Conservation (phyloP, 1,140 invertebrate species). For the Diorhabda sublineata region DNA sequence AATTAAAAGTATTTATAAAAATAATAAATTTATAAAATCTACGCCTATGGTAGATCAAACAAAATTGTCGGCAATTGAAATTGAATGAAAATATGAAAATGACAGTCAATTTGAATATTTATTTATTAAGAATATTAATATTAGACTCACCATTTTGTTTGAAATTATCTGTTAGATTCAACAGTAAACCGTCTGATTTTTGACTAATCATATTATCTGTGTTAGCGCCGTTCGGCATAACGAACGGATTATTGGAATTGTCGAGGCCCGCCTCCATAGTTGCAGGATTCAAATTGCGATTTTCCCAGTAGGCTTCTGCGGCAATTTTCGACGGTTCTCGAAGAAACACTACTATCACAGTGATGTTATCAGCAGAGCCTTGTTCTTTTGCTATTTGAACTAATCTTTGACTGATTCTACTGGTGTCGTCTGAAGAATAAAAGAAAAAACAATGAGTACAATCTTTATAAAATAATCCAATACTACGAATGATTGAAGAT, state of each 20-base stretch:
- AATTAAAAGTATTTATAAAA: constrained; percentile 22
- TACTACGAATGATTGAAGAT: too few species aligned
- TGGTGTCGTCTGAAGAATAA: constrained; percentile 57
- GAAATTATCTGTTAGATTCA: constrained; percentile 38
- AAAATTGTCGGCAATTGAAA: too few species aligned
- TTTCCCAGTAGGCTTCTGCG: constrained; percentile 47
- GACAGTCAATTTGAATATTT: too few species aligned
- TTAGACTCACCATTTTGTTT: constrained; percentile 34
- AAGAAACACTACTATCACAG: constrained; percentile 82
- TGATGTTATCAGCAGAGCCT: constrained; percentile 82
- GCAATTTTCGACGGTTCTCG: constrained; percentile 64
- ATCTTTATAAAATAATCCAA: not conserved
- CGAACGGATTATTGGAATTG: constrained; percentile 45
- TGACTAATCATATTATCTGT: constrained; percentile 29
- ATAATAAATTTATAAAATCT: too few species aligned
- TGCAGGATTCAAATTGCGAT: constrained; percentile 29
- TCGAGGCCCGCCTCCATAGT: constrained; percentile 42
- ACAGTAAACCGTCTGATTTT: constrained; percentile 31
- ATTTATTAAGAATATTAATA: too few species aligned
- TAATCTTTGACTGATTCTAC: constrained; percentile 62
- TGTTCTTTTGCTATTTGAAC: constrained; percentile 68
- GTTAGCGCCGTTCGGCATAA: constrained; percentile 39
- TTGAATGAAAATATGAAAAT: too few species aligned
- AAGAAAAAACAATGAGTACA: constrained; percentile 11
- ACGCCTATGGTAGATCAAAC: too few species aligned